Conservation (phyloP, 35 echinoderm and acorn worm species). For the Heliocidaris erythrogramma region DNA sequence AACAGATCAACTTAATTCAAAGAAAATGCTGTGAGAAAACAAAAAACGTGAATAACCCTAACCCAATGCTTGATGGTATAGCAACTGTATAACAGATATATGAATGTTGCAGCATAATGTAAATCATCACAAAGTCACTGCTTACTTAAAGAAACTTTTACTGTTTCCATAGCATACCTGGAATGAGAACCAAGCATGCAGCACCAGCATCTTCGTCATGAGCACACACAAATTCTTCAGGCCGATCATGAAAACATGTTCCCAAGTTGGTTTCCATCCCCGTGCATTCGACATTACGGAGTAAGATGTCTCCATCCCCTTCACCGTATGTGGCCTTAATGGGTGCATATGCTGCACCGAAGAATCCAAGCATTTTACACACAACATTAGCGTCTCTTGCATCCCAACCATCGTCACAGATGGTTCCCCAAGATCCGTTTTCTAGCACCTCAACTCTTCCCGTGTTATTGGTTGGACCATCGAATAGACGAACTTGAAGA, state of each 20-base stretch:
- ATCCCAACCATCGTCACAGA: not conserved
- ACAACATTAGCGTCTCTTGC: not conserved
- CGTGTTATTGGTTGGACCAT: not conserved
- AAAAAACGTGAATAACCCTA: too few species aligned
- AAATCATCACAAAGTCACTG: too few species aligned
- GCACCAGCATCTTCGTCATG: not conserved
- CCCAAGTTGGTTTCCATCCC: not conserved
- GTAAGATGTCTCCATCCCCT: not conserved
- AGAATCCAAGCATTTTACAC: not conserved
- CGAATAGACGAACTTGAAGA: not conserved
- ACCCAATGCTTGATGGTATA: too few species aligned
- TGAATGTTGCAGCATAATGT: too few species aligned
- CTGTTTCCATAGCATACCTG: not conserved
- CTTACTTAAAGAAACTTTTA: too few species aligned
- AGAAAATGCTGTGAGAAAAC: too few species aligned
- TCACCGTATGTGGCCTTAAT: not conserved
- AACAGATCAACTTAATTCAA: too few species aligned
- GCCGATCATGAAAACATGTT: not conserved
- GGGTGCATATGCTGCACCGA: not conserved
- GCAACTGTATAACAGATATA: too few species aligned
- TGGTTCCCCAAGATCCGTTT: not conserved
- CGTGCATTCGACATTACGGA: not conserved
- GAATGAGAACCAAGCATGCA: not conserved
- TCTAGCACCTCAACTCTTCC: not conserved
- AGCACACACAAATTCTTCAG: not conserved